A percentile compares a stretch with the other conserved stretches of the same genome.
These are phyloP conservation scores for Calliphora vomitoria DNA, from an alignment of 2,888 invertebrate genomes.

Conservation along the genomic window DNA sequence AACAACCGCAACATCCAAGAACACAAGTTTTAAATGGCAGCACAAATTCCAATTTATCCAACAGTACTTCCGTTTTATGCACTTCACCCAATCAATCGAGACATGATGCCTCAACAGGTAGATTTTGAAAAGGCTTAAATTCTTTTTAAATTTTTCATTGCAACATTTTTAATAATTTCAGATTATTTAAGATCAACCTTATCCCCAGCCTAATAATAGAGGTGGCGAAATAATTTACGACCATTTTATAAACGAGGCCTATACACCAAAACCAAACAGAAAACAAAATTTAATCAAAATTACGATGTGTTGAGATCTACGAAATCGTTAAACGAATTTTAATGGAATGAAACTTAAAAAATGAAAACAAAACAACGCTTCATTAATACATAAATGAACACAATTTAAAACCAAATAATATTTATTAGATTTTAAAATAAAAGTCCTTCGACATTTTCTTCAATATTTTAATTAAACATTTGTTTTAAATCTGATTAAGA, in stretches of 20 bases:
- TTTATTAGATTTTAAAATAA: constrained; percentile 70
- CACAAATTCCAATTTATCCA: constrained; percentile 70
- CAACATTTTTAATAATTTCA: constrained; percentile 31
- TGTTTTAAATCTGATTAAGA: constrained; percentile 23
- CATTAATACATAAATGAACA: constrained; percentile 54
- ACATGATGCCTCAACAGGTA: constrained; percentile 56
- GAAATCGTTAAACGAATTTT: constrained; percentile 72
- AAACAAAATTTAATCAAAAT: constrained; percentile 56
- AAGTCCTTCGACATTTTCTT: constrained; percentile 68
- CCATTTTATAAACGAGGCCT: constrained; percentile 25
- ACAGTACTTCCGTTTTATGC: constrained; percentile 71
- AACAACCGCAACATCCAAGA: constrained; percentile 64
- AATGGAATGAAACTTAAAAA: constrained; percentile 49
- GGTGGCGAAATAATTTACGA: not conserved
- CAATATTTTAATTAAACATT: constrained; percentile 59
- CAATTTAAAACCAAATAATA: constrained; percentile 53
- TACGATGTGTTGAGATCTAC: constrained; percentile 58
- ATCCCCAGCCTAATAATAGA: constrained; percentile 64
- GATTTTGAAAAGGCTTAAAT: not conserved
- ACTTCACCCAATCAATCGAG: constrained; percentile 60
- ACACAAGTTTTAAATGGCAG: constrained; percentile 67
- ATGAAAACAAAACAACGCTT: constrained; percentile 63
- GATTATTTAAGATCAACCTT: constrained; percentile 68
- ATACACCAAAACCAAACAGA: constrained; percentile 41
- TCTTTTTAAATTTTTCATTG: not conserved